Evolutionary conservation across 2,888 invertebrate species (phyloP).

Genomic region (Blastobasis lacticolella): DNA sequence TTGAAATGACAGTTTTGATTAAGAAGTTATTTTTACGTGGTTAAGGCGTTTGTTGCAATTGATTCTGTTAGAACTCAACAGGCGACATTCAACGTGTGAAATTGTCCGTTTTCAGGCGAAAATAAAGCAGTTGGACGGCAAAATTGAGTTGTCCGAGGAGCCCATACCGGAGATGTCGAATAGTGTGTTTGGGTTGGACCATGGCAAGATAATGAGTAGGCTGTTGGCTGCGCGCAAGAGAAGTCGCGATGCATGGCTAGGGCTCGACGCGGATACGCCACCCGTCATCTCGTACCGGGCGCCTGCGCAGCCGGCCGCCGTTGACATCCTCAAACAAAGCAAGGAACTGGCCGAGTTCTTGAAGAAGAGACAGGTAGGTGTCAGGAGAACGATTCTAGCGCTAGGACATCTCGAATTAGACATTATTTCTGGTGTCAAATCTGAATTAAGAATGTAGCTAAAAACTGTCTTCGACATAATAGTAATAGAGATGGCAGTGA

Average conservation of each 20-base stretch:
- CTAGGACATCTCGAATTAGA: no score
- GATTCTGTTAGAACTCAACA: no score
- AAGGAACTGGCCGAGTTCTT: conserved; percentile 73
- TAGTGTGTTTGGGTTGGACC: conserved; percentile 81
- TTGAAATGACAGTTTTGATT: no score
- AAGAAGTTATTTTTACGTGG: no score
- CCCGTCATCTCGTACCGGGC: conserved; percentile 48
- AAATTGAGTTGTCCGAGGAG: conserved; percentile 42
- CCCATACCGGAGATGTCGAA: conserved; percentile 81
- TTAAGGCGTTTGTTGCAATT: no score
- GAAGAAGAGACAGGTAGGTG: conserved; percentile 59
- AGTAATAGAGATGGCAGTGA: no score
- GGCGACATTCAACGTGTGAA: no score
- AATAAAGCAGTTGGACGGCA: conserved; percentile 53
- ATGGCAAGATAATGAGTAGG: conserved; percentile 75
- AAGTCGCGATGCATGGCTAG: conserved; percentile 70
- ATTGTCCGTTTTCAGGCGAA: conserved; percentile 37
- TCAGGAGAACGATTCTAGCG: background rate
- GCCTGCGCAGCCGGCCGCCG: conserved; percentile 17
- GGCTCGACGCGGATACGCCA: conserved; percentile 24
- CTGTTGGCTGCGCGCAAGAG: conserved; percentile 67
- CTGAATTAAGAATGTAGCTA: no score
- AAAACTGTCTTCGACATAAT: no score
- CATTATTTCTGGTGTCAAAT: no score
- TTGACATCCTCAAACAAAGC: conserved; percentile 44